Evolutionary conservation across 2,888 invertebrate species (phyloP).

Genomic region (Kuschelorhynchus macadamiae): DNA sequence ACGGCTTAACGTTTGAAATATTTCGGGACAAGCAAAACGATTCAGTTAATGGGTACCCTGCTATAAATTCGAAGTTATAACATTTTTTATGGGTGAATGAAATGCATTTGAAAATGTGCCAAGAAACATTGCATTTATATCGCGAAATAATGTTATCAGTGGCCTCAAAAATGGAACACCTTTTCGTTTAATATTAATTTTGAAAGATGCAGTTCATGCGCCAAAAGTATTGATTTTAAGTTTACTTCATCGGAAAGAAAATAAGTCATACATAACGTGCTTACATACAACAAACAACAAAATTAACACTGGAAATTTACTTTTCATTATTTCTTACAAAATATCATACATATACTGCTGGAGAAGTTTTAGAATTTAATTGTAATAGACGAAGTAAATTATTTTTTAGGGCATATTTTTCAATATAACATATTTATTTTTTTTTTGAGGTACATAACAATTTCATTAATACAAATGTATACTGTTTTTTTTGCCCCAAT

Average conservation of each 20-base stretch:
- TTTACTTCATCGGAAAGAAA: not conserved
- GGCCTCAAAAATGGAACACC: not conserved
- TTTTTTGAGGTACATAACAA: too few relatives aligned
- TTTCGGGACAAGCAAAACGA: slow-evolving; percentile 13
- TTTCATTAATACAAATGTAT: too few relatives aligned
- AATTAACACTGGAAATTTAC: too few relatives aligned
- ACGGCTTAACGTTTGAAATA: slow-evolving; percentile 18
- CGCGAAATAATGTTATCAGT: slow-evolving; percentile 7
- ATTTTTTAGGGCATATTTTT: too few relatives aligned
- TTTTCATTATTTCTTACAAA: too few relatives aligned
- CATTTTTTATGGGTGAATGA: slow-evolving; percentile 12
- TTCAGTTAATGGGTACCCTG: not conserved
- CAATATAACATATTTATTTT: too few relatives aligned
- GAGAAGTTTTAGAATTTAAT: too few relatives aligned
- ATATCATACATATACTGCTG: too few relatives aligned
- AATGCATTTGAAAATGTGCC: slow-evolving; percentile 23
- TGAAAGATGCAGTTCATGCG: not conserved
- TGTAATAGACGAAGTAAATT: too few relatives aligned
- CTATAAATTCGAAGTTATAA: slow-evolving; percentile 2
- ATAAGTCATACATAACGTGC: not conserved
- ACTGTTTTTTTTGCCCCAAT: too few relatives aligned
- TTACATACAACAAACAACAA: too few relatives aligned
- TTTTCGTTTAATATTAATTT: not conserved
- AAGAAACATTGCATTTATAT: slow-evolving; percentile 6
- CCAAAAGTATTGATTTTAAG: too few relatives aligned